Evolutionary conservation across 2,888 invertebrate species (phyloP).

Genomic region (Melinaea marsaeus): DNA sequence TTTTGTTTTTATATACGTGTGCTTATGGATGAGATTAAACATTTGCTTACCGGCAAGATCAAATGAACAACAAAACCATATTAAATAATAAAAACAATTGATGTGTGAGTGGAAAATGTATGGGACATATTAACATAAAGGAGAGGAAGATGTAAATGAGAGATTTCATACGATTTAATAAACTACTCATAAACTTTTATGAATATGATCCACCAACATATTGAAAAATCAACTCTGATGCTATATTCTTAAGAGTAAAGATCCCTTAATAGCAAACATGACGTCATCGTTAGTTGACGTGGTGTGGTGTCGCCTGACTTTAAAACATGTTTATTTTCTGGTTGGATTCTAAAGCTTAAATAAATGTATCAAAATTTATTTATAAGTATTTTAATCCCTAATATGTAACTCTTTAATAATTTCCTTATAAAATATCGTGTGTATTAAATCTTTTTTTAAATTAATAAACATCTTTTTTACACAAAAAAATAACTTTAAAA

Average conservation of each 20-base stretch:
- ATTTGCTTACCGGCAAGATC: too few species aligned
- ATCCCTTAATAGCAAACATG: not conserved
- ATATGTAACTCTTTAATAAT: too few species aligned
- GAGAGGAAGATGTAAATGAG: slow-evolving; percentile 20
- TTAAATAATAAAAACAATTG: not conserved
- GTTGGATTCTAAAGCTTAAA: not conserved
- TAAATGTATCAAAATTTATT: too few species aligned
- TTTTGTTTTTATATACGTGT: not conserved
- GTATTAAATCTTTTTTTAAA: too few species aligned
- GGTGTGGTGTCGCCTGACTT: not conserved
- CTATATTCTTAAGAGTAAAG: not conserved
- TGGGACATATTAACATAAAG: not conserved
- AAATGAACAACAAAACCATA: too few species aligned
- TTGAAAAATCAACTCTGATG: not conserved
- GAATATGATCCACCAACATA: slow-evolving; percentile 2
- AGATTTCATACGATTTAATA: slow-evolving; percentile 17
- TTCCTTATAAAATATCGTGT: too few species aligned
- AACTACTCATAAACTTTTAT: slow-evolving; percentile 24
- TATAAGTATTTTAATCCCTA: too few species aligned
- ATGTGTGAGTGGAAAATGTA: not conserved
- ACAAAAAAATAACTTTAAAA: too few species aligned
- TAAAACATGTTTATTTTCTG: not conserved
- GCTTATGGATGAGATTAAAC: too few species aligned
- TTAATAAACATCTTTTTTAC: too few species aligned
- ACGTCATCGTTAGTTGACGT: slow-evolving; percentile 1